phyloP scores from a whole-genome alignment of 2,888 invertebrate genomes.

The Drosophila melanosoma region DNA sequence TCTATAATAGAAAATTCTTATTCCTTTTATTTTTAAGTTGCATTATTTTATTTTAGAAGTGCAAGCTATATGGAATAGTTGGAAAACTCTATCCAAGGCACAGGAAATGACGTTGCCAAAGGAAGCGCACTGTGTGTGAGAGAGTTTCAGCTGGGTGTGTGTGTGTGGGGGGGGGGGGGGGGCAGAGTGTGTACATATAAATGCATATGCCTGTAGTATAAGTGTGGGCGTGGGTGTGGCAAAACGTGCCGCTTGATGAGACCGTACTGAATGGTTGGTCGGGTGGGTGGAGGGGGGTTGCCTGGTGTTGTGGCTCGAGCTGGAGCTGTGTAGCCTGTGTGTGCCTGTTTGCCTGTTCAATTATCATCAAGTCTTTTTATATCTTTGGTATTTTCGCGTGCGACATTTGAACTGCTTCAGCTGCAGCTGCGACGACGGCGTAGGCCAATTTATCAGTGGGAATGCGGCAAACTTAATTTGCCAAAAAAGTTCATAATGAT shows the following conservation, averaged over 20 bases:
- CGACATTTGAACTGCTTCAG: slow-evolving; percentile 54
- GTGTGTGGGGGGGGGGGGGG: slow-evolving; percentile 16
- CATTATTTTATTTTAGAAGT: neutral
- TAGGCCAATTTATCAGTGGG: slow-evolving; percentile 38
- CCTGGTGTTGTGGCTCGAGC: neutral
- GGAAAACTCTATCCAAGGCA: slow-evolving; percentile 20
- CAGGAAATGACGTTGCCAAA: slow-evolving; percentile 54
- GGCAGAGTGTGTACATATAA: slow-evolving; percentile 14
- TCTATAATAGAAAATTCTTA: neutral
- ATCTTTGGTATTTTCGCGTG: slow-evolving; percentile 46
- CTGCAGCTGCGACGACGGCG: neutral
- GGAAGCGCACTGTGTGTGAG: slow-evolving; percentile 38
- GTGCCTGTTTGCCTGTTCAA: slow-evolving; percentile 34
- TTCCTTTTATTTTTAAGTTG: neutral
- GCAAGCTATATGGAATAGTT: slow-evolving; percentile 9
- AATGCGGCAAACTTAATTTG: slow-evolving; percentile 41
- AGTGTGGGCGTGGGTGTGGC: slow-evolving; percentile 74
- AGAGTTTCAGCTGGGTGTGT: slow-evolving; percentile 30
- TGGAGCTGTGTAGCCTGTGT: neutral
- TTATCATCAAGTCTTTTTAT: slow-evolving; percentile 54
- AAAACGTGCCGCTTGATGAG: slow-evolving; percentile 30
- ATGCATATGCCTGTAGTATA: neutral
- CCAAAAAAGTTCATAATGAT: slow-evolving; percentile 43
- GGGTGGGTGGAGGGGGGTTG: neutral
- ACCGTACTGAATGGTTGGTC: slow-evolving; percentile 5